Conservation (phyloP, 2,113 vertebrate species). For the Genyomyrus donnyi region DNA sequence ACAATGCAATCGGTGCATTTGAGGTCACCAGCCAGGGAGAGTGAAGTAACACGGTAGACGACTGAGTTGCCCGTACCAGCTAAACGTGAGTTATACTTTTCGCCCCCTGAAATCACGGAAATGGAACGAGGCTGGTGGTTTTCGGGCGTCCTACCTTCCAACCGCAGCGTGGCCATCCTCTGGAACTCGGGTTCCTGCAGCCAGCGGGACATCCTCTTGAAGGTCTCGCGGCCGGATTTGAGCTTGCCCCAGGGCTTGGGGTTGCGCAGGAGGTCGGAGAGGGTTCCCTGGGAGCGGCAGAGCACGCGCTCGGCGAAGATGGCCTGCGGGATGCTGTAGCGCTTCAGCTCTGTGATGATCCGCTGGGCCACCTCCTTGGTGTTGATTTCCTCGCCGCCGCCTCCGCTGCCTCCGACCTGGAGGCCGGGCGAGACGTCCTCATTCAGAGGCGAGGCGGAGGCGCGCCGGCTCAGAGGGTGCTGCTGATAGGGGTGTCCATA, state of each 20-base stretch:
- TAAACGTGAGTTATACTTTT: not conserved
- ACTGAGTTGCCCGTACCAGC: not conserved
- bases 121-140: not conserved
- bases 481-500: constrained; percentile 67
- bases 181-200: constrained; percentile 77
- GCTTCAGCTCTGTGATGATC: constrained; percentile 74
- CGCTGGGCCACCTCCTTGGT: constrained; percentile 75
- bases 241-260: constrained; percentile 80
- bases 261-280: constrained; percentile 76
- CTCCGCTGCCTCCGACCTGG: constrained; percentile 32
- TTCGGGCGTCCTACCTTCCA: constrained; percentile 64
- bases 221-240: constrained; percentile 77
- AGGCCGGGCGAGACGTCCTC: constrained; percentile 55
- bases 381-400: constrained; percentile 67
- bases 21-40: not conserved
- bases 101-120: not conserved
- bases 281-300: constrained; percentile 72
- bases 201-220: constrained; percentile 78
- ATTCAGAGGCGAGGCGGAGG: constrained; percentile 49
- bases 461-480: constrained; percentile 51
- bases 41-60: not conserved
- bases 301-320: constrained; percentile 75
- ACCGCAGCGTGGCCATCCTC: constrained; percentile 72
- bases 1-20: not conserved
- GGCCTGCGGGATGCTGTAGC: constrained; percentile 79